Base-by-base conservation (phyloP, 1,140 invertebrate genomes). In the Lepidostoma basale region DNA sequence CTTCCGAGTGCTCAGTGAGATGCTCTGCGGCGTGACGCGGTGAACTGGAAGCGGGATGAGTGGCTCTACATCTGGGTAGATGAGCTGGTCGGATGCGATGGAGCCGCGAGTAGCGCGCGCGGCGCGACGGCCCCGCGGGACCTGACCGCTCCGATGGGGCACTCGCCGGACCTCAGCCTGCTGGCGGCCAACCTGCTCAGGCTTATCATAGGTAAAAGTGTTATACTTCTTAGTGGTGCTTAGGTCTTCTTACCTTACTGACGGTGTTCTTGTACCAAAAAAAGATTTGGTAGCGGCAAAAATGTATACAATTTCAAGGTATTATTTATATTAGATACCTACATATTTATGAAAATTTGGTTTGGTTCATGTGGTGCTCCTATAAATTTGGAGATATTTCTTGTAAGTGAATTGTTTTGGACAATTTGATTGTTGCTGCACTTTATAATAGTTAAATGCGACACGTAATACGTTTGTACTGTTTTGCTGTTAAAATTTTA, bases 161-260 rank as follows among this genome's bases (percentile, higher is more conserved):
- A 83, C 75, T 78, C 80, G 74, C 77, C 81, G 70, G 81, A 83
- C 73, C 74, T 81, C 72, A 77, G 79, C 73, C 75, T 80, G 71
- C 72, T 83, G 70, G 81, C 80, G 58, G 81, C 81, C 73, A 83
- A 76, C 80, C 76, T 83, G 28, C 79, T 83, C 42, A 80, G 81
- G 77, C 80, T 83, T 60, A 82, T 83, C 56, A 82, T 83, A 63
- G 81, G 81, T 83, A 74, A 80, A n/a, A n/a, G n/a, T n/a, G n/a
- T n/a, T 79, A 79, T 36, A 6, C 10, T 49, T n/a, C n/a, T n/a
- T n/a, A n/a, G n/a, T n/a, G n/a, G n/a, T 36, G n/a, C n/a, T 6
- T 36, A 36, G 33, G 33, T 36, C 6, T 6, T 36, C n/a, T 36
- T 36, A 36, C n/a, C n/a, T n/a, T n/a, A n/a, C n/a, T 36, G 33